Evolutionary conservation across 2,888 invertebrate genomes (phyloP).

Genomic region (Brachyptera risi): DNA sequence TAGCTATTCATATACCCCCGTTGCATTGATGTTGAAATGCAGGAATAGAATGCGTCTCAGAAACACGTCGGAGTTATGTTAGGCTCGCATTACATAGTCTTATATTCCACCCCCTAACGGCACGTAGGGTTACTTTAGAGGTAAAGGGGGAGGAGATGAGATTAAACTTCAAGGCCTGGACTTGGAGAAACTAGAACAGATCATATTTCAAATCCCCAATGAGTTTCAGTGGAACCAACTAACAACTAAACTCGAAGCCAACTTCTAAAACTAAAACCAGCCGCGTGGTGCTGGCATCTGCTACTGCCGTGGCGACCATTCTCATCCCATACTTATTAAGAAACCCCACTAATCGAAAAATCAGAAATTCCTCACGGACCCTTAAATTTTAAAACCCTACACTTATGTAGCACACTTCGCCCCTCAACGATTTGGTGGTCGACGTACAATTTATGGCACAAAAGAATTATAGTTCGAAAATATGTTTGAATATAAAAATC

Average conservation of each 20-base stretch:
- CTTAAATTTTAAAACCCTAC: too few species aligned
- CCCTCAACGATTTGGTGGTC: too few species aligned
- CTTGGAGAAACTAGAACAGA: neutral
- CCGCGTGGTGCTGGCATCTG: conserved; percentile 3
- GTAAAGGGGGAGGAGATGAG: conserved; percentile 4
- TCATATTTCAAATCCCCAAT: neutral
- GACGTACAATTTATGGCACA: too few species aligned
- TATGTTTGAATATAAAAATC: too few species aligned
- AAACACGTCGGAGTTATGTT: neutral
- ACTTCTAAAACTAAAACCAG: neutral
- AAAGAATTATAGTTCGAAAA: too few species aligned
- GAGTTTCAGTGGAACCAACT: neutral
- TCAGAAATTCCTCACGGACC: conserved; percentile 38
- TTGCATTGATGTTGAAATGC: neutral
- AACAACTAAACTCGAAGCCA: neutral
- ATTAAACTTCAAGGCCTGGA: neutral
- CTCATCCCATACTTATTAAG: conserved; percentile 38
- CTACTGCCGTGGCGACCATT: too few species aligned
- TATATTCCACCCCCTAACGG: neutral
- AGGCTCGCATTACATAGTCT: neutral
- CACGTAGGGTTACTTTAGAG: conserved; percentile 11
- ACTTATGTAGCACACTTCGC: too few species aligned
- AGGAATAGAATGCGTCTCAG: neutral
- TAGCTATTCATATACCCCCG: neutral
- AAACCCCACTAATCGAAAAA: conserved; percentile 41